phyloP scores from a whole-genome alignment of 2,113 vertebrate genomes.

The Elachura formosa region DNA sequence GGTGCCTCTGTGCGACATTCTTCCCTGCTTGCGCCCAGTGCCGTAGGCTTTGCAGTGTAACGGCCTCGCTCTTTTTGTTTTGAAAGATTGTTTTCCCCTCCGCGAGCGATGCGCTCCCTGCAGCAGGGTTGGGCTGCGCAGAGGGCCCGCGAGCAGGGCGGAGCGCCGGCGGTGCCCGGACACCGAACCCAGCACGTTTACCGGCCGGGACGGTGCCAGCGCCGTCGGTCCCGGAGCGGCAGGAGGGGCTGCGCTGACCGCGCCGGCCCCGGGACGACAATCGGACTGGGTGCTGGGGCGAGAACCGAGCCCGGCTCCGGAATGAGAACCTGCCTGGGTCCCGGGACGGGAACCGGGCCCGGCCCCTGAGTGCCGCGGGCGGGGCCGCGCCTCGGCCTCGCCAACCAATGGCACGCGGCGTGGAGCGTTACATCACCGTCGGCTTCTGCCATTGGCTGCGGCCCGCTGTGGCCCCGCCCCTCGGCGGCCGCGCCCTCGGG shows the following conservation, averaged over 20 bases:
- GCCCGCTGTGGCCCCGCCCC: not conserved
- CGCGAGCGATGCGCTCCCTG: not conserved
- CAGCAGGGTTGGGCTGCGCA: not conserved
- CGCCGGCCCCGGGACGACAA: too few relatives aligned
- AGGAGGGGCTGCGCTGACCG: not conserved
- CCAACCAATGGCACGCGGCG: not conserved
- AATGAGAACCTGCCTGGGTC: too few relatives aligned
- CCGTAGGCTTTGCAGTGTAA: not conserved
- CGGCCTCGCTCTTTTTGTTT: not conserved
- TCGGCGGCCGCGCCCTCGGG: not conserved
- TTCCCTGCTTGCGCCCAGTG: not conserved
- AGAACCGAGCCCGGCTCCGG: not conserved
- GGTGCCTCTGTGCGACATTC: accelerated
- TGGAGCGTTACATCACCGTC: not conserved
- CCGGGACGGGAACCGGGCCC: accelerated
- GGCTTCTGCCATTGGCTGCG: not conserved
- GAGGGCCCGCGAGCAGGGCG: not conserved
- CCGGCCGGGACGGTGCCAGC: not conserved
- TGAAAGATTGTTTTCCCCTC: not conserved
- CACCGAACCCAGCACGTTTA: accelerated
- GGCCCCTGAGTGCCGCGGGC: not conserved
- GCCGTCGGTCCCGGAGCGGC: too few relatives aligned
- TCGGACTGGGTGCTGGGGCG: too few relatives aligned
- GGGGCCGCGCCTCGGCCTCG: not conserved
- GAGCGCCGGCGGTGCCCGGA: not conserved